Base-by-base conservation (phyloP, 1,140 invertebrate genomes). In the Cecropterus lyciades region DNA sequence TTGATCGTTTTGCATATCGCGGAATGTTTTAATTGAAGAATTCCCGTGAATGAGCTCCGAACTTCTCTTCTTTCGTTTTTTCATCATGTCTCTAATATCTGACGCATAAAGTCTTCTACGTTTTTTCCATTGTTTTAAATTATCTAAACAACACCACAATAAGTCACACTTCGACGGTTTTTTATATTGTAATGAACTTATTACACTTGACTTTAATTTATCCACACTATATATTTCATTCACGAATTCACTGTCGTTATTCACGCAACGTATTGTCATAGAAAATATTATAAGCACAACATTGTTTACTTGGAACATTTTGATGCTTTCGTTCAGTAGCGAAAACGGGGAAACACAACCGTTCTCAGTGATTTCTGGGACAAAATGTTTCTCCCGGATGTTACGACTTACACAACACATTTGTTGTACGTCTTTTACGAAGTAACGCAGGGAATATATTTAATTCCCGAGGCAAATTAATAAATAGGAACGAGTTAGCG, bases 101-200 rank as follows among this genome's bases (percentile, higher is more conserved):
- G 57, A 33, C 10, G 49, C 55, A 2, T 74, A 52, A 7, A 69
- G 63, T 70, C 85, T 84, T 81, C 82, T 77, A 11, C 86, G 77
- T 59, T 77, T 81, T 63, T 91, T 91, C 86, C 88, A 91, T 67
- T 82, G 80, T 69, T 82, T 87, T 43, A 89, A 75, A 70, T 75
- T 79, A 48, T 82, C 67, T 52, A 75, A 71, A 52, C 67, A 65
- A 42, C 67, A 69, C 69, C 70, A 73, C 46, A 76, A 65, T 53
- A 72, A 70, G 43, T 76, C 65, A 56, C 76, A 79, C 62, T 77
- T 77, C 42, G 67, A 77, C 11, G 56, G 52, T 56, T 75, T 76
- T 9, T 70, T 56, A 24, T 70, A 64, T 43, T 72, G 68, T 45
- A 59, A 49, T 49, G 64, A 48, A 17, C 53, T 37, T 27, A 65